Evolutionary conservation across 2,797 vertebrate species (phyloP).

Genomic region (Neosalanx taihuensis): DNA sequence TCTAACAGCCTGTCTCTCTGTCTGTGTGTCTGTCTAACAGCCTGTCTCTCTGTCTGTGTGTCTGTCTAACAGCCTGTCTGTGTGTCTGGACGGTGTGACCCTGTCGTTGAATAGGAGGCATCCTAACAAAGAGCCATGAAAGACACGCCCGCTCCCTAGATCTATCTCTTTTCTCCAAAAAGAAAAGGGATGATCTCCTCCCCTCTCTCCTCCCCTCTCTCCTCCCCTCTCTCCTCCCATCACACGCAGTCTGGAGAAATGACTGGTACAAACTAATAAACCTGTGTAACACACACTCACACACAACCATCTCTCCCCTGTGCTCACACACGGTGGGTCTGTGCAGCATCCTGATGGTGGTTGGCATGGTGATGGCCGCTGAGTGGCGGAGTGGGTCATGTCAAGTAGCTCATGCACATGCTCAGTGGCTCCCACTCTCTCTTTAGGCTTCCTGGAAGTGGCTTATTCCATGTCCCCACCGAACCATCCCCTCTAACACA

Average conservation of each 20-base stretch:
- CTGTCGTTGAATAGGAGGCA: background rate
- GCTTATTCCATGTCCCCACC: no score
- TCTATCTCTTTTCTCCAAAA: background rate
- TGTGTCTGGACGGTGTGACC: background rate
- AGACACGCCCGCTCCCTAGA: background rate
- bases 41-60: background rate
- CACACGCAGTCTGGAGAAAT: background rate
- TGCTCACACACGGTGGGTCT: background rate
- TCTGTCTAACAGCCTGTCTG: background rate
- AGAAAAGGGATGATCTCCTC: background rate
- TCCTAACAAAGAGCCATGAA: conserved; percentile 1
- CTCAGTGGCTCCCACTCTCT: background rate
- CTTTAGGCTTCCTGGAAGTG: no score
- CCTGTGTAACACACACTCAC: background rate
- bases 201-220: background rate
- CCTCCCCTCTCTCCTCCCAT: background rate
- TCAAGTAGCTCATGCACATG: conserved; percentile 1
- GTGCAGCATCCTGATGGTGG: background rate
- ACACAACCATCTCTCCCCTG: background rate
- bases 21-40: no score
- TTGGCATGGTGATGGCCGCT: conserved; percentile 12
- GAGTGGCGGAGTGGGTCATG: background rate
- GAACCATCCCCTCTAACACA: background rate
- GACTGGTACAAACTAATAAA: background rate
- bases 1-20: no score